Percentiles rank a stretch among this genome's conserved stretches.
Evolutionary conservation across 1,140 invertebrate species (phyloP).

Genomic region (Streblospio benedicti): DNA sequence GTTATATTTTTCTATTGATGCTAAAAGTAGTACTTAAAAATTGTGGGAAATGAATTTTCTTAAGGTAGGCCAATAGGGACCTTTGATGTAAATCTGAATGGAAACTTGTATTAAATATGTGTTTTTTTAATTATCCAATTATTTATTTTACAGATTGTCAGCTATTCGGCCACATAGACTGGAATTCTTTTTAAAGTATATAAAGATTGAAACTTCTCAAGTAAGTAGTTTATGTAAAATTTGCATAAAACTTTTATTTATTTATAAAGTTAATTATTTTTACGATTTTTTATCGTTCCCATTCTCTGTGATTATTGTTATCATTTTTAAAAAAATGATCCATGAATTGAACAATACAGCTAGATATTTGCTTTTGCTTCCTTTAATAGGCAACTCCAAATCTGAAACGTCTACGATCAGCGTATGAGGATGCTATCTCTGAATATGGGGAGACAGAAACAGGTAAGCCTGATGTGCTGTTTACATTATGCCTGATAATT

Average conservation of each 20-base stretch:
- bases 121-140: too few species aligned
- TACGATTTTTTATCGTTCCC: too few species aligned
- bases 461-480: not conserved
- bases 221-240: constrained; percentile 1
- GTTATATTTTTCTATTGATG: not conserved
- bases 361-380: not conserved
- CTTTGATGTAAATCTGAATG: too few species aligned
- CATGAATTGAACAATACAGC: not conserved
- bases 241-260: too few species aligned
- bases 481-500: not conserved
- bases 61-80: too few species aligned
- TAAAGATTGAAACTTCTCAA: not conserved
- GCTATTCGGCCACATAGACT: not conserved
- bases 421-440: not conserved
- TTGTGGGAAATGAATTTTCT: too few species aligned
- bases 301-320: too few species aligned
- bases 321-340: not conserved
- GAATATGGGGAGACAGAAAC: not conserved
- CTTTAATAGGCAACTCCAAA: not conserved
- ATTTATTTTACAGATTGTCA: not conserved
- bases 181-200: not conserved
- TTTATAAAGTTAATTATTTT: too few species aligned
- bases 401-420: not conserved
- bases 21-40: too few species aligned
- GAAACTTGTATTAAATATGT: too few species aligned